Conservation (phyloP, 92 coral and sea anemone species). For the Phymanthus crucifer region DNA sequence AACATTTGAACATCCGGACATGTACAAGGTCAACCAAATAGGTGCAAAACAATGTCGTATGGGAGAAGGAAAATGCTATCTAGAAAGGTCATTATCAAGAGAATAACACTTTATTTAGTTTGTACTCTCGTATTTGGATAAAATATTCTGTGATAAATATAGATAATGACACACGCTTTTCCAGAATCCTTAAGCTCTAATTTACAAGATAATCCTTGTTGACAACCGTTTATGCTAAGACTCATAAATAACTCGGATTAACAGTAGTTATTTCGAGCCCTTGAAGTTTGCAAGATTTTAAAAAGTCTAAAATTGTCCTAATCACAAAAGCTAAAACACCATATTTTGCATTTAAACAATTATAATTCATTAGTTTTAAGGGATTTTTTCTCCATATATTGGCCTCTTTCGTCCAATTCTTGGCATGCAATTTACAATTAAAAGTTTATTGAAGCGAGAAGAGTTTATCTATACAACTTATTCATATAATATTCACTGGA, state of each 20-base stretch:
- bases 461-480: neutral
- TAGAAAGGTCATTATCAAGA: too few species aligned
- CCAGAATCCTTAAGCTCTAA: neutral
- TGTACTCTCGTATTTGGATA: too few species aligned
- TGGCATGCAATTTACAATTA: neutral
- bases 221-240: neutral
- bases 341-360: too few species aligned
- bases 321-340: too few species aligned
- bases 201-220: neutral
- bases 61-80: neutral
- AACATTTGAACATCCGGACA: neutral
- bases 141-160: neutral
- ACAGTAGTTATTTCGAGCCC: too few species aligned
- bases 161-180: neutral
- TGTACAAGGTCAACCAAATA: neutral
- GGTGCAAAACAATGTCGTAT: neutral
- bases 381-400: neutral
- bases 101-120: too few species aligned
- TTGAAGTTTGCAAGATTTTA: too few species aligned
- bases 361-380: neutral
- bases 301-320: too few species aligned
- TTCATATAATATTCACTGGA: neutral
- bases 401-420: neutral
- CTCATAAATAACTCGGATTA: too few species aligned
- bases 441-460: neutral